Evolutionary conservation across 2,888 invertebrate species (phyloP).

Genomic region (Kuschelorhynchus macadamiae): DNA sequence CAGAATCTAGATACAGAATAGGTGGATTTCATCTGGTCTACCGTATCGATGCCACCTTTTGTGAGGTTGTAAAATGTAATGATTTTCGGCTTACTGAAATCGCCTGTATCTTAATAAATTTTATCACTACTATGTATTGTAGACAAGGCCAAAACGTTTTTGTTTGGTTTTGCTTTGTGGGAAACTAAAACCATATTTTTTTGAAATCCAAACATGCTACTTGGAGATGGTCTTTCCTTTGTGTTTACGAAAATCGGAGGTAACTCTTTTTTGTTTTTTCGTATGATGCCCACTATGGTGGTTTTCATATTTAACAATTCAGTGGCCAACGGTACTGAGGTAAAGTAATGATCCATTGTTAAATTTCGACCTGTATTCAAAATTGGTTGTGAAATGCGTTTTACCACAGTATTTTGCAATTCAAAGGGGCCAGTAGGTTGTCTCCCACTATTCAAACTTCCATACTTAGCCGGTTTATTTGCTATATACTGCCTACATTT

Average conservation of each 20-base stretch:
- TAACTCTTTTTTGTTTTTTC: too few species aligned
- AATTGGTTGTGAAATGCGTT: too few species aligned
- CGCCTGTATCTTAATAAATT: conserved; percentile 19
- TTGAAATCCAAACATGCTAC: too few species aligned
- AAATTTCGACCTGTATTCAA: too few species aligned
- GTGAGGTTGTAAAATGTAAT: conserved; percentile 33
- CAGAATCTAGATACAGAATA: conserved; percentile 26
- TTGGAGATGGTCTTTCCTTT: too few species aligned
- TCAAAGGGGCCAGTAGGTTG: background rate
- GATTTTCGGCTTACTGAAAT: conserved; percentile 4
- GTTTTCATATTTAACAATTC: too few species aligned
- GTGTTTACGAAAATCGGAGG: too few species aligned
- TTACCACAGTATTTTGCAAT: too few species aligned
- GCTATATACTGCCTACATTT: conserved; percentile 58
- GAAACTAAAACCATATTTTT: conserved; percentile 23
- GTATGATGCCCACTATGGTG: too few species aligned
- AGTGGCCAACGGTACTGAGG: too few species aligned
- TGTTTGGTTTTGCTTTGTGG: conserved; percentile 45
- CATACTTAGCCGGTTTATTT: background rate
- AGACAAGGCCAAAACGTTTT: conserved; percentile 52
- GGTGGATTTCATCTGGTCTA: conserved; percentile 28
- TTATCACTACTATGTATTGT: conserved; percentile 41
- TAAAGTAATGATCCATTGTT: too few species aligned
- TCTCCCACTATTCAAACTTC: background rate
- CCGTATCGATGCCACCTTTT: conserved; percentile 31